Evolutionary conservation across 2,888 invertebrate genomes (phyloP).

Genomic region (Rugalucina vietnamica): DNA sequence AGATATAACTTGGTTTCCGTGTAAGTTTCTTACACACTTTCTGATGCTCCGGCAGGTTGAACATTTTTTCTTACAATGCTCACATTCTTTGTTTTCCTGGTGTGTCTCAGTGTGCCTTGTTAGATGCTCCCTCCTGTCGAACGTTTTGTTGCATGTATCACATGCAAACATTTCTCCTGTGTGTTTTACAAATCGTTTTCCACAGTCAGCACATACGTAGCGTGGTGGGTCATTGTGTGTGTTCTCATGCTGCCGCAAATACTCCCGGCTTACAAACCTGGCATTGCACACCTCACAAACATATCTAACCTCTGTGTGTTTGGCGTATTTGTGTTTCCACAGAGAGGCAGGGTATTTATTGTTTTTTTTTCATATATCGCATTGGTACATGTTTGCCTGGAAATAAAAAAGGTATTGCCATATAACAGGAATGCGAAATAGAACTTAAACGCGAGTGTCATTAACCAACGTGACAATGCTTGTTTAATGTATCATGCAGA

Average conservation of each 20-base stretch:
- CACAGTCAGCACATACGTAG: not conserved
- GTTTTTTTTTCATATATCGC: not conserved
- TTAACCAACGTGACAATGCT: too few relatives aligned
- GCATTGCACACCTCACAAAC: not conserved
- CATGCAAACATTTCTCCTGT: not conserved
- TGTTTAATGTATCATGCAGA: too few relatives aligned
- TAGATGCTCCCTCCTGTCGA: too few relatives aligned
- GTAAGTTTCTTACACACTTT: too few relatives aligned
- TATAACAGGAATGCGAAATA: too few relatives aligned
- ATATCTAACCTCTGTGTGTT: not conserved
- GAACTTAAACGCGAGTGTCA: too few relatives aligned
- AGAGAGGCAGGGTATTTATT: not conserved
- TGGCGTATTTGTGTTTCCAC: not conserved
- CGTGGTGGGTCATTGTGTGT: not conserved
- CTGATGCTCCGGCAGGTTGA: too few relatives aligned
- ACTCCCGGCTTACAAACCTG: not conserved
- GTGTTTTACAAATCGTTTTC: not conserved
- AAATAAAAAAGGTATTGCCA: not conserved
- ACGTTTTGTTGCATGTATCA: not conserved
- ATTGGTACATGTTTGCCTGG: not conserved
- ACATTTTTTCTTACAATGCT: too few relatives aligned
- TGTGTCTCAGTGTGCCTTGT: too few relatives aligned
- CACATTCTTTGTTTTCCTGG: too few relatives aligned
- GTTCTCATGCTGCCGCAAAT: not conserved
- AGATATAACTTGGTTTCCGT: too few relatives aligned